These are phyloP conservation scores for Drosophila trichaetosa DNA, from an alignment of 2,888 invertebrate species.

Conservation along the genomic window DNA sequence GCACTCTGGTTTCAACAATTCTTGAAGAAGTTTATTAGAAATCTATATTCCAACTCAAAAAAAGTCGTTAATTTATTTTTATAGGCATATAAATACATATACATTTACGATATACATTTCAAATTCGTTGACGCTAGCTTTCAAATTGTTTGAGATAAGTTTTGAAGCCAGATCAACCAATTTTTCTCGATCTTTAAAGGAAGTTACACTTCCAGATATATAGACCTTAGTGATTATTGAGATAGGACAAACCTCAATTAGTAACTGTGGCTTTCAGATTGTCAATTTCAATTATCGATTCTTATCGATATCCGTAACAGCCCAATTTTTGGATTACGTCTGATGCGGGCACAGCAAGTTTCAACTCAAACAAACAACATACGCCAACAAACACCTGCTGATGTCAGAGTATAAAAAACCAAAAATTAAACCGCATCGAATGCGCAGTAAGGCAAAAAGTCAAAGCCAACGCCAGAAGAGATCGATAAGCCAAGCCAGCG, in stretches of 20 bases:
- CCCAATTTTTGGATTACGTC: neutral
- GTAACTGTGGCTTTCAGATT: neutral
- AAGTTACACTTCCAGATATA: neutral
- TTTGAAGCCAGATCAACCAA: neutral
- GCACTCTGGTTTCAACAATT: neutral
- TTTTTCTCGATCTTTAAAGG: neutral
- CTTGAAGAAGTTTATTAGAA: neutral
- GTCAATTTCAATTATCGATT: neutral
- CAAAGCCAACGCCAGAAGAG: slow-evolving; percentile 40
- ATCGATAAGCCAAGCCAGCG: slow-evolving; percentile 65
- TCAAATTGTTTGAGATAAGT: neutral
- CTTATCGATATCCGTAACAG: neutral
- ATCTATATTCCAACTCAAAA: neutral
- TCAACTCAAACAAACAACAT: neutral
- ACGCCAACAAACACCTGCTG: neutral
- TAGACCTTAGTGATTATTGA: no score
- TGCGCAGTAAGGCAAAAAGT: slow-evolving; percentile 29
- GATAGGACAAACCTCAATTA: neutral
- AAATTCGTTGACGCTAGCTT: no score
- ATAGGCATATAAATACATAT: no score
- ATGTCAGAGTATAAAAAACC: neutral
- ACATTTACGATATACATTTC: no score
- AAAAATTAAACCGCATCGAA: slow-evolving; percentile 41
- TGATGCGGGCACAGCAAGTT: neutral
- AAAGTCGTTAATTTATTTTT: no score